A percentile compares a stretch with the other conserved stretches of the same genome.
Conservation (phyloP, 2,113 vertebrate species). For the Phainopepla nitens region DNA sequence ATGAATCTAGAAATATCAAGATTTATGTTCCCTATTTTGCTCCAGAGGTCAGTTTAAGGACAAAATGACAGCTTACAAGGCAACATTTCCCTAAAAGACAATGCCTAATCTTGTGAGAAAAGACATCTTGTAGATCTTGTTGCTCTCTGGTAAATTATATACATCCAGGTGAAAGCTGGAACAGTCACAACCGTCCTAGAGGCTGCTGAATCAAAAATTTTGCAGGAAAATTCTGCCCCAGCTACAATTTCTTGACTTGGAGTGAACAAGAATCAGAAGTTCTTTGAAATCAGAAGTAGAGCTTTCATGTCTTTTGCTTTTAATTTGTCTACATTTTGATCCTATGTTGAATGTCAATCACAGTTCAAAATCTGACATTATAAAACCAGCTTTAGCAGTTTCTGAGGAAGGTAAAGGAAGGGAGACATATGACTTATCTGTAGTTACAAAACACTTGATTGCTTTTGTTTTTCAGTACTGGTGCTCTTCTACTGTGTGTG, state of each 20-base stretch:
- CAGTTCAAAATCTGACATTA: slow-evolving; percentile 4
- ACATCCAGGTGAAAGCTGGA: neutral
- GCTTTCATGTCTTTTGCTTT: neutral
- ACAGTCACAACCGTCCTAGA: neutral
- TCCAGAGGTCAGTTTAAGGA: neutral
- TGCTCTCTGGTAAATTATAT: neutral
- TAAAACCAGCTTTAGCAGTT: neutral
- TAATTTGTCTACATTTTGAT: neutral
- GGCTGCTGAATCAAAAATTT: neutral
- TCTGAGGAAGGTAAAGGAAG: neutral
- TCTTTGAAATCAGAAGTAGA: neutral
- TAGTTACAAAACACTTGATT: neutral
- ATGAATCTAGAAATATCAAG: neutral
- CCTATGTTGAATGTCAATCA: neutral
- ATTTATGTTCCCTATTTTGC: neutral
- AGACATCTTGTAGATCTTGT: neutral
- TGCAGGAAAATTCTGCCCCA: neutral
- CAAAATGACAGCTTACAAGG: neutral
- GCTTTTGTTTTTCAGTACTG: neutral
- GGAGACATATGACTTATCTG: neutral
- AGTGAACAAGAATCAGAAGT: neutral
- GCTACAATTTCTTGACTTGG: neutral
- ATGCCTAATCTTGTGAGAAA: neutral
- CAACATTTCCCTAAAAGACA: neutral
- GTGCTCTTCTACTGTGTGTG: neutral